A percentile compares a stretch with the other conserved stretches of the same genome.
These are phyloP conservation scores for Cryptocheilus praepositus DNA, from an alignment of 2,888 invertebrate genomes.

Conservation along the genomic window DNA sequence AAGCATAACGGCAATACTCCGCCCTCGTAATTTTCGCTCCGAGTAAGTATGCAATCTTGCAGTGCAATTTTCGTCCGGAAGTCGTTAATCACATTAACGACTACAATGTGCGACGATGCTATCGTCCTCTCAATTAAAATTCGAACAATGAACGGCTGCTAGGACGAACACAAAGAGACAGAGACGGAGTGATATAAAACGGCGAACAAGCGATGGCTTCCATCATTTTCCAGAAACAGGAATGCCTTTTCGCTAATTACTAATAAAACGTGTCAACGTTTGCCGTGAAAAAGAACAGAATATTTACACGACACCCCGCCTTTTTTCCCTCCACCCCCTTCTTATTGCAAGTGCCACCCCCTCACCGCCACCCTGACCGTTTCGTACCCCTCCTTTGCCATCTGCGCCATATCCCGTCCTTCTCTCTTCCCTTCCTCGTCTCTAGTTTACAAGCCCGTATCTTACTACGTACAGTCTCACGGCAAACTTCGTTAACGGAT, in stretches of 20 bases:
- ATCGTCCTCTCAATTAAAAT: too few species aligned
- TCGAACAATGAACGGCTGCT: too few species aligned
- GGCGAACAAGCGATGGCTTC: not conserved
- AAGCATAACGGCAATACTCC: too few species aligned
- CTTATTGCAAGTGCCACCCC: conserved; percentile 42
- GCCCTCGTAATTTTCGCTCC: too few species aligned
- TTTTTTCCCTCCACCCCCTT: not conserved
- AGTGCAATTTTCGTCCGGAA: too few species aligned
- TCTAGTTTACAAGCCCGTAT: conserved; percentile 53
- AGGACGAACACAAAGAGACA: too few species aligned
- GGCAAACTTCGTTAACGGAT: conserved; percentile 59
- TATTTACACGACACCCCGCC: not conserved
- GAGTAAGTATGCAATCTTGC: too few species aligned
- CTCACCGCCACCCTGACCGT: too few species aligned
- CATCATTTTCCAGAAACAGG: too few species aligned
- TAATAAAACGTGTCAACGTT: conserved; percentile 1
- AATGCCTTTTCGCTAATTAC: not conserved
- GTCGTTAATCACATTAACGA: too few species aligned
- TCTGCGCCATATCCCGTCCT: not conserved
- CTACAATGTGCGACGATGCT: too few species aligned
- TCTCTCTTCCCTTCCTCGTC: not conserved
- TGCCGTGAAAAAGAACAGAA: conserved; percentile 3
- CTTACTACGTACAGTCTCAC: conserved; percentile 48
- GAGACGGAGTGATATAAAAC: not conserved
- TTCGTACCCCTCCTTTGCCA: conserved; percentile 13